phyloP scores from a whole-genome alignment of 2,888 invertebrate species.

The Microctonus hyperodae region DNA sequence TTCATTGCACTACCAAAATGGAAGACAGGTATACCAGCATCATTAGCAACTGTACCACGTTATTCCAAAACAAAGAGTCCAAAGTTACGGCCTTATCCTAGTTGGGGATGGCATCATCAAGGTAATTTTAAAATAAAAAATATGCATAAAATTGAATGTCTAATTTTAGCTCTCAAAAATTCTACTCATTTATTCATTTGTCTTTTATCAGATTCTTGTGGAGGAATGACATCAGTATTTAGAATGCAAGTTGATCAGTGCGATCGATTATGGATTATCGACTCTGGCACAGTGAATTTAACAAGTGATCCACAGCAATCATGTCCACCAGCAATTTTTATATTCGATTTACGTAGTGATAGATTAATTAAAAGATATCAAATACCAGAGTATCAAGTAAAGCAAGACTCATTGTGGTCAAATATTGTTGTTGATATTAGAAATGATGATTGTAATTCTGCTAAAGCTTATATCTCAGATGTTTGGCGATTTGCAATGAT shows the following conservation, averaged over 20 bases:
- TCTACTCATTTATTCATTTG: neutral
- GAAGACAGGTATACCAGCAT: constrained; percentile 78
- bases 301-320: constrained; percentile 73
- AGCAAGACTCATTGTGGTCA: constrained; percentile 73
- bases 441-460: constrained; percentile 68
- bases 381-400: constrained; percentile 72
- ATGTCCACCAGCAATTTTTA: constrained; percentile 77
- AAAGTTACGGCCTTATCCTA: constrained; percentile 75
- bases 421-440: constrained; percentile 73
- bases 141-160: neutral
- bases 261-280: constrained; percentile 80
- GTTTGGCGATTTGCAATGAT: constrained; percentile 74
- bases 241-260: constrained; percentile 78
- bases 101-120: constrained; percentile 73
- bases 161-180: neutral
- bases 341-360: constrained; percentile 76
- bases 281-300: constrained; percentile 77
- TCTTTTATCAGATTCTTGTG: constrained; percentile 66
- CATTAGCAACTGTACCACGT: constrained; percentile 73
- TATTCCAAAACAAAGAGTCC: constrained; percentile 69
- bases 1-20: constrained; percentile 81
- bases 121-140: constrained; percentile 57
- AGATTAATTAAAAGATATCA: constrained; percentile 69
- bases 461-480: constrained; percentile 74
- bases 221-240: constrained; percentile 79